These are phyloP conservation scores for Trachymyrmex septentrionalis DNA, from an alignment of 1,140 invertebrate species.

Conservation along the genomic window DNA sequence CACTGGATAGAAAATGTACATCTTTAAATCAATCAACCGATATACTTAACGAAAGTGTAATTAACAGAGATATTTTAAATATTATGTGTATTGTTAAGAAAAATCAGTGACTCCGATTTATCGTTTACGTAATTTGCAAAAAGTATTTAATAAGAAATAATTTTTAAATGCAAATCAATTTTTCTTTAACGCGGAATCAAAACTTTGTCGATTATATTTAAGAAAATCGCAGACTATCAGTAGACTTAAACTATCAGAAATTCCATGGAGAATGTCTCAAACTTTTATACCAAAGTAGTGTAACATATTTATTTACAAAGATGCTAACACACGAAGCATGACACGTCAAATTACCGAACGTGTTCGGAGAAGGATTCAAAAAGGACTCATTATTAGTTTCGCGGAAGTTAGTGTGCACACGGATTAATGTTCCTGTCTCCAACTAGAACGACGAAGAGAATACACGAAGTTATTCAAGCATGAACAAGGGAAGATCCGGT, in stretches of 20 bases:
- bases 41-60: constrained; percentile 1
- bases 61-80: background rate
- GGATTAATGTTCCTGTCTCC: constrained; percentile 33
- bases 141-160: background rate
- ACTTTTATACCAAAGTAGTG: background rate
- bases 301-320: background rate
- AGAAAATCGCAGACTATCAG: background rate
- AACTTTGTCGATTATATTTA: background rate
- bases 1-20: background rate
- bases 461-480: constrained; percentile 26
- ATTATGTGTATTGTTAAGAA: background rate
- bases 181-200: background rate
- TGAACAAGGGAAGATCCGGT: constrained; percentile 45
- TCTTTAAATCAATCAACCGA: background rate
- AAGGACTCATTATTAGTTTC: constrained; percentile 1
- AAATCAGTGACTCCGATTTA: background rate
- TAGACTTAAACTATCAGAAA: background rate
- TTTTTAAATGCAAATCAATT: background rate
- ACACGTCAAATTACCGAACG: background rate
- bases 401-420: constrained; percentile 28
- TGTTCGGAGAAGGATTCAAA: constrained; percentile 29
- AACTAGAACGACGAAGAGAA: constrained; percentile 1
- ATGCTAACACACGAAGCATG: background rate
- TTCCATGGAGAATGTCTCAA: background rate
- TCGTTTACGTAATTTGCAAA: background rate